These are phyloP conservation scores for Diuraphis noxia DNA, from an alignment of 1,140 invertebrate species.

Conservation along the genomic window DNA sequence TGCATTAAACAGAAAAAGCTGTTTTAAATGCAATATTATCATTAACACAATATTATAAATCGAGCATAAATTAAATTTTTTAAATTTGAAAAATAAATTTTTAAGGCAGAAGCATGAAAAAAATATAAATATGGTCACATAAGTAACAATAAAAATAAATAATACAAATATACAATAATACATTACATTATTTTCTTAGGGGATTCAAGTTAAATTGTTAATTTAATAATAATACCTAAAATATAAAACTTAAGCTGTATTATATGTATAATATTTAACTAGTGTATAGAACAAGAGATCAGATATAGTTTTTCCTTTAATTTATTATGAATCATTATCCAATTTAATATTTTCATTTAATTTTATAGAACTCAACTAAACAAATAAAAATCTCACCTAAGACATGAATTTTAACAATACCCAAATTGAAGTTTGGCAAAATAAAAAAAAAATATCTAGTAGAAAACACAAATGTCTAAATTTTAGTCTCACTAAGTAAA, in stretches of 20 bases:
- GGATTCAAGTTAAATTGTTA: background rate
- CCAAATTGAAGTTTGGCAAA: background rate
- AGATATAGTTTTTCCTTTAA: background rate
- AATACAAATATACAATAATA: too few species aligned
- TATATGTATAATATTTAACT: background rate
- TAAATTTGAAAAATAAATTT: constrained; percentile 11
- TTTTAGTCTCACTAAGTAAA: background rate
- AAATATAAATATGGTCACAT: background rate
- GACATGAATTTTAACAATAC: background rate
- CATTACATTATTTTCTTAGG: background rate
- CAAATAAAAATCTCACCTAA: background rate
- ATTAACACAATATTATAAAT: too few species aligned
- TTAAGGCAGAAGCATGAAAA: constrained; percentile 23
- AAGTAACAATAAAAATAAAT: background rate
- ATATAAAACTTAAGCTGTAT: background rate
- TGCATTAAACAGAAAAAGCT: background rate
- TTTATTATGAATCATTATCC: background rate
- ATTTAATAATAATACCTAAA: background rate
- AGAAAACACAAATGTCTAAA: background rate
- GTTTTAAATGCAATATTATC: background rate
- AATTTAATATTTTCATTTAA: background rate
- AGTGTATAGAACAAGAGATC: background rate
- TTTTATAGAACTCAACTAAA: background rate
- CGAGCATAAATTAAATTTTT: background rate
- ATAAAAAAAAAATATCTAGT: background rate